Evolutionary conservation across 2,113 vertebrate genomes (phyloP), one percentile per base, ranked within the genome.

Genomic region (Nymphicus hollandicus): DNA sequence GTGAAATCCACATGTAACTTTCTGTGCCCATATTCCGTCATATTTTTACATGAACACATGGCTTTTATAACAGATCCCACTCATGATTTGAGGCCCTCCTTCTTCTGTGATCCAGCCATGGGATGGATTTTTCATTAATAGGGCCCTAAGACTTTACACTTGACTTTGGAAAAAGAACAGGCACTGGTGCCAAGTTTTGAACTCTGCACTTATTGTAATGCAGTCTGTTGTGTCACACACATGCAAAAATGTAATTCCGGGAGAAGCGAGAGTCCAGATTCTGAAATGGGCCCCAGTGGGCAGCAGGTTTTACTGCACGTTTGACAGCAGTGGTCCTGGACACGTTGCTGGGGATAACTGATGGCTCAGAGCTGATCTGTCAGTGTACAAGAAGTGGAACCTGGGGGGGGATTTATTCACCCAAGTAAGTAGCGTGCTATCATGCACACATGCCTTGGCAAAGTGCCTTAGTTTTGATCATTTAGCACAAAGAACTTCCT

Each of bases 51-150:
- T 50, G 28, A 81, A 91, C 68, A 83, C 93, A 46, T 65, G 77
- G 89, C 86, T 94, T 95, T 91, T 81, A 95, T 92, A 96, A 43
- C 43, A 89, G 70, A 81, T 52, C 10, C 50, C 63, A 73, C 86
- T 93, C 76, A 91, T 76, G 85, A 88, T 80, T 77, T 81, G 61
- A 52, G 76, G 64, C 28, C 46, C 91, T 73, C 47, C 31, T 69
- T 58, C 35, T 94, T 65, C 76, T 80, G 55, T 84, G 61, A 87
- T 84, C 80, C 47, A 77, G 53, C 44, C 68, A 52, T n/a, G 33
- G 50, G 43, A 84, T 65, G 89, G 77, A 86, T 94, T 96, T 90
- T 94, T 89, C 72, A 81, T 95, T 86, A 96, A 81, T 56, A 92
- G 15, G 33, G 44, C 41, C 53, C 50, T 83, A 90, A 84, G 77